A percentile compares a stretch with the other conserved stretches of the same genome.
These are phyloP conservation scores for Acrossocheilus fasciatus DNA, from an alignment of 2,797 vertebrate genomes.

Conservation along the genomic window DNA sequence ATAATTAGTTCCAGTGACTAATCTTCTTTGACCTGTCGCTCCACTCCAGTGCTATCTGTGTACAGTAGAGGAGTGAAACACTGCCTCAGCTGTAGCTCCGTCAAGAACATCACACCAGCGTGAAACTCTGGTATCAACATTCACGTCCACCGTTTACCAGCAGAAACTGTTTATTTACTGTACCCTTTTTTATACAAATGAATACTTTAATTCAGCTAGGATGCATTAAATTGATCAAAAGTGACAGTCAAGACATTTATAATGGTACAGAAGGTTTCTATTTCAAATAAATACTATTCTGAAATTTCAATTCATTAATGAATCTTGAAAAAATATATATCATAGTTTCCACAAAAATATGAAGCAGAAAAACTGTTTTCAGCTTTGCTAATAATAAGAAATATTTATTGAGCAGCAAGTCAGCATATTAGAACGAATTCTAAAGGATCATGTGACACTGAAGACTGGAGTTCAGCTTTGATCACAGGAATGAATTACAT, in stretches of 20 bases:
- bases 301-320: not conserved
- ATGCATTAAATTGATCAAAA: not conserved
- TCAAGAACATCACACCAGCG: not conserved
- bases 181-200: not conserved
- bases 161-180: not conserved
- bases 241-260: not conserved
- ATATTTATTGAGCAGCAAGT: not conserved
- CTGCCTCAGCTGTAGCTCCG: slow-evolving; percentile 13
- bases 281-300: not conserved
- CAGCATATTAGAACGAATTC: not conserved
- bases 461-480: not conserved
- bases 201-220: not conserved
- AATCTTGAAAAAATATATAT: not conserved
- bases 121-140: slow-evolving; percentile 24
- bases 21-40: slow-evolving; percentile 41
- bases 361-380: not conserved
- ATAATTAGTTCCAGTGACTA: slow-evolving; percentile 49
- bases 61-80: slow-evolving; percentile 36
- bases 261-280: not conserved
- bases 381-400: not conserved
- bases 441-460: not conserved
- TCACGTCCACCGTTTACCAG: not conserved
- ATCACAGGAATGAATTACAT: not conserved
- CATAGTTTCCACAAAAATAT: not conserved
- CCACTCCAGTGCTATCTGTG: slow-evolving; percentile 39